phyloP scores from a whole-genome alignment of 1,140 invertebrate genomes.

The Hypsibius dujardini region DNA sequence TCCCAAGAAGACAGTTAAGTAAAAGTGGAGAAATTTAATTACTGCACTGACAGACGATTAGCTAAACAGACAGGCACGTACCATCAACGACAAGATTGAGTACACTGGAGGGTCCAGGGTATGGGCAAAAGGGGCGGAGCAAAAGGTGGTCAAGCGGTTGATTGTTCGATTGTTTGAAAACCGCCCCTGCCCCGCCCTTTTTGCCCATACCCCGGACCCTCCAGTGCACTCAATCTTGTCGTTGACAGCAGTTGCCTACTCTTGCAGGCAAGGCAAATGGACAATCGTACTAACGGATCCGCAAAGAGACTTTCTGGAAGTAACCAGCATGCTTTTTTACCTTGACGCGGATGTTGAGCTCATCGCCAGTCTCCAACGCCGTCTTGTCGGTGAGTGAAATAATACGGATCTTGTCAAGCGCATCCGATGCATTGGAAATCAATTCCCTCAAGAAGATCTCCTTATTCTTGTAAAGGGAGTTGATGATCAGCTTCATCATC shows the following conservation, averaged over 20 bases:
- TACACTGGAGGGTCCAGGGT: no score
- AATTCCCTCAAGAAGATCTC: slow-evolving; percentile 94
- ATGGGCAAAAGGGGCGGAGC: no score
- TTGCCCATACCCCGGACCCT: no score
- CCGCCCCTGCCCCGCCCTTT: background rate
- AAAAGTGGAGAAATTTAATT: no score
- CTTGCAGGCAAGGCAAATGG: no score
- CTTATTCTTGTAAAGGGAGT: slow-evolving; percentile 92
- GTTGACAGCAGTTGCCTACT: no score
- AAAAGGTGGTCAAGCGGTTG: no score
- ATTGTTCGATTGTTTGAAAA: no score
- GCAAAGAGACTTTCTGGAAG: slow-evolving; percentile 12
- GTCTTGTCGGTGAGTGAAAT: slow-evolving; percentile 68
- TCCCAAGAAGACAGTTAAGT: no score
- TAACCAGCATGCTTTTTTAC: slow-evolving; percentile 27
- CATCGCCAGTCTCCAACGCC: slow-evolving; percentile 48
- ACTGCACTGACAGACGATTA: no score
- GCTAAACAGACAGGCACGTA: background rate
- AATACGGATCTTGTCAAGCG: slow-evolving; percentile 81
- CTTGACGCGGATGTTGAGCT: slow-evolving; percentile 80
- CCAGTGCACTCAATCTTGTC: no score
- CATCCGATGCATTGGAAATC: slow-evolving; percentile 91
- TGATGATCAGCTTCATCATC: slow-evolving; percentile 99
- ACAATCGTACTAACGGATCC: slow-evolving; percentile 10
- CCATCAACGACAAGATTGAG: no score